Conservation (phyloP, 2,888 invertebrate genomes). For the Rhabditoides inermis region DNA sequence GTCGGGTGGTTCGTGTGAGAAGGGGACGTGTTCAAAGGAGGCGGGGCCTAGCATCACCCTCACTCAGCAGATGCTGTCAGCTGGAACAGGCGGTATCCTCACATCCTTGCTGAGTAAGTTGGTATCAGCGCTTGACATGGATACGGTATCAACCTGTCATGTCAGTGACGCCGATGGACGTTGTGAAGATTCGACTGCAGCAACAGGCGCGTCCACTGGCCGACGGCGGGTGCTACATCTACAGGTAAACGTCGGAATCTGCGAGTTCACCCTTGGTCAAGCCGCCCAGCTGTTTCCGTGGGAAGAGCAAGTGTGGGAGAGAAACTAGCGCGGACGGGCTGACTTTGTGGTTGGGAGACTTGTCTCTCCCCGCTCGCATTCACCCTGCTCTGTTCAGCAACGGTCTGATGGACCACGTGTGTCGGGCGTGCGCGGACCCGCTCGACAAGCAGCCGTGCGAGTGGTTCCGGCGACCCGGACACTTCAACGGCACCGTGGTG, state of each 20-base stretch:
- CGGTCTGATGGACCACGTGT: constrained; percentile 95
- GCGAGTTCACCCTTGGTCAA: too few relatives aligned
- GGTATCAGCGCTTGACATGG: neutral
- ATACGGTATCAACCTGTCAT: too few relatives aligned
- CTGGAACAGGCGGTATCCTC: constrained; percentile 36
- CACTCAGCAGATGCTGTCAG: constrained; percentile 28
- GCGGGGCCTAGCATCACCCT: constrained; percentile 4
- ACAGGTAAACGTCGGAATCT: too few relatives aligned
- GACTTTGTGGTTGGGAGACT: too few relatives aligned
- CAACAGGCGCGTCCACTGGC: constrained; percentile 77
- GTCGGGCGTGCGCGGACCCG: constrained; percentile 59
- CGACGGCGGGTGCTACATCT: constrained; percentile 81
- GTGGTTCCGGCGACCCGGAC: constrained; percentile 63
- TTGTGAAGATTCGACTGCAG: constrained; percentile 94
- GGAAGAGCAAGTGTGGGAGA: too few relatives aligned
- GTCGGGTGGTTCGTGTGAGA: too few relatives aligned
- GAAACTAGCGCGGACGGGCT: too few relatives aligned
- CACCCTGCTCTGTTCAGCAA: too few relatives aligned
- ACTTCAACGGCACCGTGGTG: constrained; percentile 66
- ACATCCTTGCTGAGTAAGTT: constrained; percentile 37
- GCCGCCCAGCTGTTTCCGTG: too few relatives aligned
- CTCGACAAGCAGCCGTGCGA: constrained; percentile 38
- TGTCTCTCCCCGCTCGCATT: too few relatives aligned
- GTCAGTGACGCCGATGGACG: constrained; percentile 79
- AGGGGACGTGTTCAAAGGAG: neutral